Evolutionary conservation across 2,888 invertebrate species (phyloP).

Genomic region (Latheticus oryzae): DNA sequence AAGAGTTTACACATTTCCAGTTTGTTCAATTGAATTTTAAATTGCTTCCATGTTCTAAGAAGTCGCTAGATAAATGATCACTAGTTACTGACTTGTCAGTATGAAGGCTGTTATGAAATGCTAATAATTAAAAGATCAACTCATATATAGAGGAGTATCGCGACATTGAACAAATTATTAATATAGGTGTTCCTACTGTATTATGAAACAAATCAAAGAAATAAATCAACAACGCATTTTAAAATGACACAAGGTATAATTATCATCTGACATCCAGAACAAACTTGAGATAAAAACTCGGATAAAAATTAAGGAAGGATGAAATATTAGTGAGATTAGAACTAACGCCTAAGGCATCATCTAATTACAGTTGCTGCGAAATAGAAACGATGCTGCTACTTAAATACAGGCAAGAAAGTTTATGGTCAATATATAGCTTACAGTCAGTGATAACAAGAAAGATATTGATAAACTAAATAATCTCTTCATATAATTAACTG

Average conservation of each 20-base stretch:
- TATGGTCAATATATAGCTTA: too few relatives aligned
- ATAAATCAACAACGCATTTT: slow-evolving; percentile 19
- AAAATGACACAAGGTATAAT: slow-evolving; percentile 12
- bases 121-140: slow-evolving; percentile 32
- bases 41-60: slow-evolving; percentile 27
- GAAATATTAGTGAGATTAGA: slow-evolving; percentile 8
- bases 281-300: slow-evolving; percentile 8
- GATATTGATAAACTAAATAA: too few relatives aligned
- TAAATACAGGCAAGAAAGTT: slow-evolving; percentile 10
- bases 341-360: not conserved
- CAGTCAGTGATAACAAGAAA: too few relatives aligned
- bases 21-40: slow-evolving; percentile 8
- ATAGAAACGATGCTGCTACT: slow-evolving; percentile 3
- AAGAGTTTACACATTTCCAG: too few relatives aligned
- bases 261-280: slow-evolving; percentile 4
- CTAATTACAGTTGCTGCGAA: slow-evolving; percentile 1
- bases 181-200: slow-evolving; percentile 21
- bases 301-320: not conserved
- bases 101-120: slow-evolving; percentile 26
- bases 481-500: too few relatives aligned
- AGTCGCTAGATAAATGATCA: slow-evolving; percentile 29
- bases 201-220: slow-evolving; percentile 16
- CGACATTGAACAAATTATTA: slow-evolving; percentile 30
- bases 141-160: slow-evolving; percentile 26
- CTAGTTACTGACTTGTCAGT: slow-evolving; percentile 25